A percentile compares a stretch with the other conserved stretches of the same genome.
phyloP scores from a whole-genome alignment of 2,113 vertebrate genomes.

The Petroica traversi region DNA sequence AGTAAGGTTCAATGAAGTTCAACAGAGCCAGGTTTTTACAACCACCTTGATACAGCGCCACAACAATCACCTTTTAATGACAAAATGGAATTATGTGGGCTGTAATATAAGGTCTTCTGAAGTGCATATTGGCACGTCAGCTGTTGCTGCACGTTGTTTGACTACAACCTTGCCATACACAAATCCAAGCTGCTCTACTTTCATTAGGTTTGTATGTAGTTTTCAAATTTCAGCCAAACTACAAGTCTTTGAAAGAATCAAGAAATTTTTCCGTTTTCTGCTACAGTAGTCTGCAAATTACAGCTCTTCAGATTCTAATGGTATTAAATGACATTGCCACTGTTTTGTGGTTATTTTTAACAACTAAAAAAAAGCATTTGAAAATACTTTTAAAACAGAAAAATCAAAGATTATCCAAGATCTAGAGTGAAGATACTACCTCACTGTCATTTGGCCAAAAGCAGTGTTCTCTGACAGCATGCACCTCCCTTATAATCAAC shows the following conservation, averaged over 20 bases:
- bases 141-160: neutral
- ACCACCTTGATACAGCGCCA: neutral
- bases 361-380: neutral
- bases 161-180: neutral
- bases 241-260: neutral
- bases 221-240: neutral
- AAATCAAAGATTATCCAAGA: neutral
- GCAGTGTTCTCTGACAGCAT: neutral
- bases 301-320: neutral
- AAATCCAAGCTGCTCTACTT: neutral
- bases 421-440: neutral
- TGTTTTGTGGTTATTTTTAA: neutral
- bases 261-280: neutral
- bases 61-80: neutral
- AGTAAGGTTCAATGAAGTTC: neutral
- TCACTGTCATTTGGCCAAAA: neutral
- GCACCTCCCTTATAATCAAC: neutral
- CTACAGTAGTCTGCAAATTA: neutral
- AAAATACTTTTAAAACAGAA: neutral
- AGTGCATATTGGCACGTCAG: rapidly evolving
- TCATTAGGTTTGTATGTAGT: neutral
- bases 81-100: neutral
- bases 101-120: neutral
- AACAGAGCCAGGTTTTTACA: neutral
- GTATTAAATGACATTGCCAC: neutral